phyloP scores from a whole-genome alignment of 2,888 invertebrate species.

The Tanypteryx hageni region DNA sequence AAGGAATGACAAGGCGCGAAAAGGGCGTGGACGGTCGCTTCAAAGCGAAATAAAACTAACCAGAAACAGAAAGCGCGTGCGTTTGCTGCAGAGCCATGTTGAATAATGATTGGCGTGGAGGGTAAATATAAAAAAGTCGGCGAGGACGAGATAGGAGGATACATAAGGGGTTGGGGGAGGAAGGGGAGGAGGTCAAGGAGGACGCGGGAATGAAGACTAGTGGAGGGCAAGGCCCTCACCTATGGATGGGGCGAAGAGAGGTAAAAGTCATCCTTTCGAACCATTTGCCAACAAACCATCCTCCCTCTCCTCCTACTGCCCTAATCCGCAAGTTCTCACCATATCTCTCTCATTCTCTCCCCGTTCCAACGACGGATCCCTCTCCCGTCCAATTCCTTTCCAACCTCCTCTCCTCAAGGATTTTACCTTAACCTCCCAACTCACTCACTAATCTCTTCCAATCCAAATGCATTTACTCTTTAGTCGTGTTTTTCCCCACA shows the following conservation, averaged over 20 bases:
- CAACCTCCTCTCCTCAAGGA: not conserved
- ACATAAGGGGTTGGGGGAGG: not conserved
- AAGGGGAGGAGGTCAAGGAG: not conserved
- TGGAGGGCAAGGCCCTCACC: not conserved
- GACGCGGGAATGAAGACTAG: not conserved
- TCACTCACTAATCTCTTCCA: too few relatives aligned
- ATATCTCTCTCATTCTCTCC: not conserved
- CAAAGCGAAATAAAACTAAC: not conserved
- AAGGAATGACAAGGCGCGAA: not conserved
- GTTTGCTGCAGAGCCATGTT: not conserved
- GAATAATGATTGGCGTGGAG: not conserved
- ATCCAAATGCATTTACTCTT: too few relatives aligned
- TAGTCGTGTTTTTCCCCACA: not conserved
- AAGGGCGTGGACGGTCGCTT: not conserved
- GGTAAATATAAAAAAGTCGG: not conserved
- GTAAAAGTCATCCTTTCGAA: not conserved
- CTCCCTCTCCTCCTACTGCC: not conserved
- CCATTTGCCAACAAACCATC: too few relatives aligned
- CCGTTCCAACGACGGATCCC: not conserved
- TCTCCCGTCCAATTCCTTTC: not conserved
- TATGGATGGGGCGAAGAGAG: not conserved
- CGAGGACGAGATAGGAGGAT: not conserved
- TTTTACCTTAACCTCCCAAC: not conserved
- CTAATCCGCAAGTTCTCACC: not conserved
- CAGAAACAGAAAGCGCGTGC: not conserved